phyloP scores from a whole-genome alignment of 2,113 vertebrate genomes.

The Corapipo altera region DNA sequence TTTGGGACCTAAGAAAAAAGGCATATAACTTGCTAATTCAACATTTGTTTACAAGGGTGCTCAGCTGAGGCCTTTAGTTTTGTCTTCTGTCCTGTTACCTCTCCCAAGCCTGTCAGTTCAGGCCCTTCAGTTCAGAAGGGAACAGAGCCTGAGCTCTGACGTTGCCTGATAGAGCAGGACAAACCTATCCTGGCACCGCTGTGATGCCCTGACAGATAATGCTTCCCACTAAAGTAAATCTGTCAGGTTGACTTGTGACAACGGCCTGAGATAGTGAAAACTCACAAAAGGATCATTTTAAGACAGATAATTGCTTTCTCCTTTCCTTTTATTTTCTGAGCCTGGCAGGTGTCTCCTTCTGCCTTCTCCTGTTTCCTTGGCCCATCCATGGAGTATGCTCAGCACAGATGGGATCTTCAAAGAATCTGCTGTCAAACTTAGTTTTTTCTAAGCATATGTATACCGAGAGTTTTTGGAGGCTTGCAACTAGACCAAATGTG shows the following conservation, averaged over 20 bases:
- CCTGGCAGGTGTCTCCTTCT: not conserved
- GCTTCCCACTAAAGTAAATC: not conserved
- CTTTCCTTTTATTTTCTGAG: not conserved
- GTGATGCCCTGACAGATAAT: not conserved
- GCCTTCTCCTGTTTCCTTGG: not conserved
- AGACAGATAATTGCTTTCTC: constrained; percentile 7
- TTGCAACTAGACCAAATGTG: constrained; percentile 5
- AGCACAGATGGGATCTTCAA: constrained; percentile 42
- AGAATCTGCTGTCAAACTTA: constrained; percentile 27
- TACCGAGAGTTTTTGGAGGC: not conserved
- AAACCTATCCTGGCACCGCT: not conserved
- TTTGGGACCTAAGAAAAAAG: not conserved
- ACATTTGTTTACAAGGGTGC: not conserved
- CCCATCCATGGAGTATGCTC: not conserved
- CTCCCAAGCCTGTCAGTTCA: not conserved
- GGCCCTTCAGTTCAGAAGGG: not conserved
- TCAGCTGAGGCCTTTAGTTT: not conserved
- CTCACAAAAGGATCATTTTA: constrained; percentile 31
- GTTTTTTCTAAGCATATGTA: constrained; percentile 24
- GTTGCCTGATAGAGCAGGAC: not conserved
- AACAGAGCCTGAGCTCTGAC: not conserved
- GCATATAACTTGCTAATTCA: not conserved
- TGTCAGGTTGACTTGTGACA: not conserved
- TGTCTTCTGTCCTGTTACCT: not conserved
- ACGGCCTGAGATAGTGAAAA: not conserved